These are phyloP conservation scores for Protomyctophum bolini DNA, from an alignment of 2,113 vertebrate species.

Conservation along the genomic window DNA sequence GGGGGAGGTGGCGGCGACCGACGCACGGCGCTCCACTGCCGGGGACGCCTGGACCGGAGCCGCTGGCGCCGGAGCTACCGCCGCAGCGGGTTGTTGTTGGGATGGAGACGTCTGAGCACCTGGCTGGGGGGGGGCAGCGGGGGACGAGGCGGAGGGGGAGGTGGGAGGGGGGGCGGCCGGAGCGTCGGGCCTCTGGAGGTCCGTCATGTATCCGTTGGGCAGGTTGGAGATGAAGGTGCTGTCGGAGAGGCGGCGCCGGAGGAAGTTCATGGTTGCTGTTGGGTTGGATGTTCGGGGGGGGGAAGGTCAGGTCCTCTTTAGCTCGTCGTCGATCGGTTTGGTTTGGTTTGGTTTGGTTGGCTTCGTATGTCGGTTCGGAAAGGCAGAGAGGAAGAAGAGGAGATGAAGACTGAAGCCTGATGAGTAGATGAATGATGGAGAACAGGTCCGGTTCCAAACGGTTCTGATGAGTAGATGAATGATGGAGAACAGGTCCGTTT, in stretches of 20 bases:
- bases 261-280: slow-evolving; percentile 92
- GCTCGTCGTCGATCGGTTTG: not conserved
- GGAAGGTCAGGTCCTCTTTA: not conserved
- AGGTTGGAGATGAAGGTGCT: slow-evolving; percentile 98
- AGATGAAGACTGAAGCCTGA: too few relatives aligned
- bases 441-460: slow-evolving; percentile 16
- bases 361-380: too few relatives aligned
- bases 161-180: slow-evolving; percentile 73
- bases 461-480: slow-evolving; percentile 41
- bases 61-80: slow-evolving; percentile 74
- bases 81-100: slow-evolving; percentile 32
- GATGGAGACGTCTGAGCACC: slow-evolving; percentile 29
- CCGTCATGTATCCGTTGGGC: slow-evolving; percentile 96
- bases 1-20: slow-evolving; percentile 53
- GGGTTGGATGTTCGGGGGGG: slow-evolving; percentile 30
- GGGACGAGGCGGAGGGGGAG: slow-evolving; percentile 55
- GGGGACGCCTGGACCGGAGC: too few relatives aligned
- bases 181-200: slow-evolving; percentile 86
- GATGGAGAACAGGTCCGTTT: slow-evolving; percentile 34
- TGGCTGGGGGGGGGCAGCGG: slow-evolving; percentile 62
- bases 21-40: too few relatives aligned
- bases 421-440: slow-evolving; percentile 53
- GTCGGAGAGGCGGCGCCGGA: slow-evolving; percentile 93
- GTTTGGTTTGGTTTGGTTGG: not conserved
- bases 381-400: too few relatives aligned